phyloP scores from a whole-genome alignment of 2,888 invertebrate genomes.

The Pammene aurita region DNA sequence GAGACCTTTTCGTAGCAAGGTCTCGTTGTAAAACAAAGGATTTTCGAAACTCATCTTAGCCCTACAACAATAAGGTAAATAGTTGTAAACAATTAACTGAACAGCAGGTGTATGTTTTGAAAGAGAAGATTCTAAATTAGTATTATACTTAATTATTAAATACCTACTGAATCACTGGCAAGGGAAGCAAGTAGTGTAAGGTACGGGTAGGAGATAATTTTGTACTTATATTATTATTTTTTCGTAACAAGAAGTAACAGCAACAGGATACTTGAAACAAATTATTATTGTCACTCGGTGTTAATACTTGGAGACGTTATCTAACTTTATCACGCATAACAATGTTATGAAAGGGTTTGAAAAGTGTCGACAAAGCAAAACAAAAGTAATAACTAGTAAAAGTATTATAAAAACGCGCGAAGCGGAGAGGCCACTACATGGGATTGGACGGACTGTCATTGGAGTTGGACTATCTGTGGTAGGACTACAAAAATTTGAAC shows the following conservation, averaged over 20 bases:
- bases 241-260: neutral
- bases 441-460: too few relatives aligned
- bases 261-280: slow-evolving; percentile 13
- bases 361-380: neutral
- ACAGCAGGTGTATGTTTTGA: neutral
- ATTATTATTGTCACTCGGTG: neutral
- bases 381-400: too few relatives aligned
- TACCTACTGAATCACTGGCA: neutral
- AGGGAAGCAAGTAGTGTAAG: neutral
- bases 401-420: neutral
- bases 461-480: too few relatives aligned
- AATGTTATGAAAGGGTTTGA: too few relatives aligned
- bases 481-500: neutral
- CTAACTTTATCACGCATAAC: too few relatives aligned
- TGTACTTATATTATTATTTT: too few relatives aligned
- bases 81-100: neutral
- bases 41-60: slow-evolving; percentile 18
- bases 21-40: slow-evolving; percentile 17
- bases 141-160: neutral
- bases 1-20: slow-evolving; percentile 1
- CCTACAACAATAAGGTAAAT: slow-evolving; percentile 1
- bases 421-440: neutral
- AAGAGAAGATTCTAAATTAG: neutral
- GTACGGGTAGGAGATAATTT: neutral
- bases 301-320: too few relatives aligned